Base-by-base conservation (phyloP, 2,797 vertebrate species). In the Leptoclinus maculatus region DNA sequence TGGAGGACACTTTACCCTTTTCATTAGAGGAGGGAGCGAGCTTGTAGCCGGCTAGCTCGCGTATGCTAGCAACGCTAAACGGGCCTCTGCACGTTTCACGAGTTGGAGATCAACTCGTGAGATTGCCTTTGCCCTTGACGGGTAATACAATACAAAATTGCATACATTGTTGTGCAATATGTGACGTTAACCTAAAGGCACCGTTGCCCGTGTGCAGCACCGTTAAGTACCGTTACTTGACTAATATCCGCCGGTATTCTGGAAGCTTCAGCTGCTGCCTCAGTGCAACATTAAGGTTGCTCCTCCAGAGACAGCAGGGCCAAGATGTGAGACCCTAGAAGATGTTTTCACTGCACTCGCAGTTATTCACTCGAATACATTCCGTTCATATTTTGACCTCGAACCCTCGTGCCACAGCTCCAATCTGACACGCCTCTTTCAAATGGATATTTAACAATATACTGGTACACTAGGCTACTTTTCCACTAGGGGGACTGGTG, bases 41-140 rank as follows among this genome's bases (percentile, higher is more conserved):
- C 64, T 2, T 53, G 65, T 25, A 57, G 68, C 64, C 39, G 2
- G 39, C 54, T 82, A 86, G 56, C 34, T 19, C 49, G 84, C 85
- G 83, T 80, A 78, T 49, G 84, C 71, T 86, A 76, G 14, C 6
- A 14, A 27, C 7, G 80, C 29, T 76, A 66, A 1, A 17, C 62
- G 54, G 91, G 91, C 88, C 91, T 64, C 73, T 45, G 49, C 86
- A 77, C 78, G 75, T 71, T 83, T 69, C 6, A 32, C 3, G 25
- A 59, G 13, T 23, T 36, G 38, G 27, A 25, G 34, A 32, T 54
- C 13, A 8, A 10, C 25, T 29, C 13, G 13, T 19, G 23, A 25
- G 36, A 17, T 21, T n/a, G 9, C 14, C 16, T 14, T 2, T 32
- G 38, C 2, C 2, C 6, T 29, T 23, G 2, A 16, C 19, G 4